Conservation (phyloP, 1,140 invertebrate species). For the Drosophila insularis region DNA sequence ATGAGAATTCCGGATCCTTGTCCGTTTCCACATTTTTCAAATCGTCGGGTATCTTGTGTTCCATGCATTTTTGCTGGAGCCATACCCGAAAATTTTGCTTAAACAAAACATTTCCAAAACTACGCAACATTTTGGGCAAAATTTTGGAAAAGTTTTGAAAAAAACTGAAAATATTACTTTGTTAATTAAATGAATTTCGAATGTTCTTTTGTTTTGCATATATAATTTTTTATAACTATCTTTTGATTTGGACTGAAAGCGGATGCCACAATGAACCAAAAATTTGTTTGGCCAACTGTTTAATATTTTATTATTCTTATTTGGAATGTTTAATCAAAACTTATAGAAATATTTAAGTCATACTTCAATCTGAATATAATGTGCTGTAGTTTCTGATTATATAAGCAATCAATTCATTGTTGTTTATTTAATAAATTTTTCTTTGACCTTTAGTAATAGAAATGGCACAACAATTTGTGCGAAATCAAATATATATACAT, state of each 20-base stretch:
- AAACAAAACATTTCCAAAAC: background rate
- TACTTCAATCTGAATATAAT: background rate
- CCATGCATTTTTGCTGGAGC: background rate
- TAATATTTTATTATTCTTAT: too few species aligned
- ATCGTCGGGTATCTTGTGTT: constrained; percentile 84
- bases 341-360: background rate
- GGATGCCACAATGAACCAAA: too few species aligned
- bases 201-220: constrained; percentile 16
- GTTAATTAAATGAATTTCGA: background rate
- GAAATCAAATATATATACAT: constrained; percentile 33
- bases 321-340: too few species aligned
- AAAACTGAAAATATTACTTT: background rate
- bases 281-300: too few species aligned
- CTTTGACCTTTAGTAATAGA: background rate
- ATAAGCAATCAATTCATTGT: constrained; percentile 8
- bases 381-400: background rate
- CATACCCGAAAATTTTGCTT: background rate
- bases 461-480: constrained; percentile 5
- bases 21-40: constrained; percentile 85
- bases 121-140: constrained; percentile 8
- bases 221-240: too few species aligned
- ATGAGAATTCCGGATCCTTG: constrained; percentile 87
- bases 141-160: constrained; percentile 11
- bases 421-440: constrained; percentile 14
- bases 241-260: too few species aligned